These are phyloP conservation scores for Melanostoma scalare DNA, from an alignment of 2,888 invertebrate genomes.

Conservation along the genomic window DNA sequence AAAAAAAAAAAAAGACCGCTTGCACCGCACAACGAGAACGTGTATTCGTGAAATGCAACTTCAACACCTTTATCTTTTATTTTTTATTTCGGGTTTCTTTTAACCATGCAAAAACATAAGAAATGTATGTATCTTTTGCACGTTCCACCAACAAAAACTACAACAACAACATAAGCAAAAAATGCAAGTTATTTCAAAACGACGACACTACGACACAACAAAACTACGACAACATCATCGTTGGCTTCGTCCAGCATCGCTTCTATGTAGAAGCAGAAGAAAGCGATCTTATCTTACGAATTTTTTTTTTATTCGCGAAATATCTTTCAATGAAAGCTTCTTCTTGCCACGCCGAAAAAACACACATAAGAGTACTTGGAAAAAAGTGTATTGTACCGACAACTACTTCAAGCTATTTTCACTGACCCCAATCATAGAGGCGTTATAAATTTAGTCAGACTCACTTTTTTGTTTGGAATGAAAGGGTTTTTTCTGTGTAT, in stretches of 20 bases:
- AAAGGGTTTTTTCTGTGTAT: not conserved
- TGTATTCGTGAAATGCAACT: not conserved
- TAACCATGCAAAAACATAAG: not conserved
- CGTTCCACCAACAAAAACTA: not conserved
- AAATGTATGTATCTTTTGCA: not conserved
- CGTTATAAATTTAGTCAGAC: slow-evolving; percentile 65
- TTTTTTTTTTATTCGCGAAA: slow-evolving; percentile 17
- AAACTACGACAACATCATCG: not conserved
- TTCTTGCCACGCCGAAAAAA: slow-evolving; percentile 21
- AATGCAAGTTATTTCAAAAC: no score
- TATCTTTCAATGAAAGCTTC: slow-evolving; percentile 36
- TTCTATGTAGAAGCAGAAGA: slow-evolving; percentile 26
- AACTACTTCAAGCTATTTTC: slow-evolving; percentile 77
- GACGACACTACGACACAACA: no score
- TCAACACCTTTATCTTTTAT: not conserved
- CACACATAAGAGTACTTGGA: slow-evolving; percentile 18
- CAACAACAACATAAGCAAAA: slow-evolving; percentile 5
- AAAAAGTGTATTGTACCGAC: slow-evolving; percentile 1
- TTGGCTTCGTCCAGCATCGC: not conserved
- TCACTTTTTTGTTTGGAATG: slow-evolving; percentile 21
- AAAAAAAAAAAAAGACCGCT: not conserved
- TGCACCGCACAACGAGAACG: not conserved
- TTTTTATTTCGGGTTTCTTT: not conserved
- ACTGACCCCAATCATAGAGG: slow-evolving; percentile 79
- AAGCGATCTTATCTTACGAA: slow-evolving; percentile 63